These are phyloP conservation scores for Leucophora obtusa DNA, from an alignment of 2,888 invertebrate genomes.

Conservation along the genomic window DNA sequence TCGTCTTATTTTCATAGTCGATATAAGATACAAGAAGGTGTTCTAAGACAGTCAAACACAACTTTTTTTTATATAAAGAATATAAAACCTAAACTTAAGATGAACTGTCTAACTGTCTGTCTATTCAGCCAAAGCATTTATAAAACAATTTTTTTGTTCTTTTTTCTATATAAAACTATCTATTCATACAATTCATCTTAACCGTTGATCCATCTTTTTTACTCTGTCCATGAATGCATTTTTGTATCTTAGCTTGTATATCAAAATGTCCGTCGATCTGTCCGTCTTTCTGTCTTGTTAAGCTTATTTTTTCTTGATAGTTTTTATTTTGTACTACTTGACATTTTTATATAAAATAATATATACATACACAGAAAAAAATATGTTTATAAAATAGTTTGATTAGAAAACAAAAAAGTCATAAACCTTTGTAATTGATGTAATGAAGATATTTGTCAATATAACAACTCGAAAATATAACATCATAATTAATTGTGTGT, in stretches of 20 bases:
- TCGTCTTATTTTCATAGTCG: not conserved
- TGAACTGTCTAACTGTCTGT: constrained; percentile 54
- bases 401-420: too few species aligned
- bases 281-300: constrained; percentile 19
- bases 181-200: constrained; percentile 22
- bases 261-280: not conserved
- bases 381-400: too few species aligned
- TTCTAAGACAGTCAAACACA: constrained; percentile 2
- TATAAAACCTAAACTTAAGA: constrained; percentile 25
- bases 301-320: not conserved
- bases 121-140: constrained; percentile 47
- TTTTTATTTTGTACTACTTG: not conserved
- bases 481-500: too few species aligned
- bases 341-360: not conserved
- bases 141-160: constrained; percentile 9
- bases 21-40: not conserved
- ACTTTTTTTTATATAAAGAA: not conserved
- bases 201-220: not conserved
- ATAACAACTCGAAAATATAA: too few species aligned
- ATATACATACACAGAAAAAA: not conserved
- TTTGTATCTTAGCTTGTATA: not conserved
- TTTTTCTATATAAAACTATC: constrained; percentile 2
- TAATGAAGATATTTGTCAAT: too few species aligned
- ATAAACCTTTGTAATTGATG: too few species aligned
- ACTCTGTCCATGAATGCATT: not conserved